A percentile compares a stretch with the other conserved stretches of the same genome.
These are phyloP conservation scores for Chironomus tentans DNA, from an alignment of 2,888 invertebrate species.

Conservation along the genomic window DNA sequence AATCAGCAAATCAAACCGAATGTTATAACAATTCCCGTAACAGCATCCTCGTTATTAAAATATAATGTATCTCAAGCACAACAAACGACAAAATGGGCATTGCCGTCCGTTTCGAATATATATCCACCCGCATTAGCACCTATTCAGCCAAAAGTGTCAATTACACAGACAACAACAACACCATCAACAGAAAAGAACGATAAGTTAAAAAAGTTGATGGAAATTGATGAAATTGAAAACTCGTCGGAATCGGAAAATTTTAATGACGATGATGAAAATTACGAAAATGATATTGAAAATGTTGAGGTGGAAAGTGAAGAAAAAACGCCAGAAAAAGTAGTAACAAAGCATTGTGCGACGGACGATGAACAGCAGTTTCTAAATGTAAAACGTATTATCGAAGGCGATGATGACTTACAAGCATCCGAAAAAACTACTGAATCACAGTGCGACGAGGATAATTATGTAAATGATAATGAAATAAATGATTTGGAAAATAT, in stretches of 20 bases:
- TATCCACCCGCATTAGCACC: not conserved
- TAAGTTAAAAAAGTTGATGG: not conserved
- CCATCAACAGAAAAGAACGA: not conserved
- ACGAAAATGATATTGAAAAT: not conserved
- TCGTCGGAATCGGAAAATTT: not conserved
- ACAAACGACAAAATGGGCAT: not conserved
- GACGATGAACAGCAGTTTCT: not conserved
- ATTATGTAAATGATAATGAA: not conserved
- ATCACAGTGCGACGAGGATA: not conserved
- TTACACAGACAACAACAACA: not conserved
- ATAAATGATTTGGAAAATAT: not conserved
- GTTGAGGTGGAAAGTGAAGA: not conserved
- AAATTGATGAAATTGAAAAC: not conserved
- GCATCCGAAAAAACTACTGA: not conserved
- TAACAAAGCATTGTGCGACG: not conserved
- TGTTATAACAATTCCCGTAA: not conserved
- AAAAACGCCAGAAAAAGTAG: not conserved
- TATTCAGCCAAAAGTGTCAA: not conserved
- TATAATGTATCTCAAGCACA: not conserved
- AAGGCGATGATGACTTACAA: not conserved
- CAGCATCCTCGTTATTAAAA: not conserved
- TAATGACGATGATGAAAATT: not conserved
- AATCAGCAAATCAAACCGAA: not conserved
- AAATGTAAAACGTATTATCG: slow-evolving; percentile 6
- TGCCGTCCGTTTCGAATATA: not conserved